Evolutionary conservation across 2,888 invertebrate genomes (phyloP), one percentile per base, ranked within the genome.

Genomic region (Baccha elongata): DNA sequence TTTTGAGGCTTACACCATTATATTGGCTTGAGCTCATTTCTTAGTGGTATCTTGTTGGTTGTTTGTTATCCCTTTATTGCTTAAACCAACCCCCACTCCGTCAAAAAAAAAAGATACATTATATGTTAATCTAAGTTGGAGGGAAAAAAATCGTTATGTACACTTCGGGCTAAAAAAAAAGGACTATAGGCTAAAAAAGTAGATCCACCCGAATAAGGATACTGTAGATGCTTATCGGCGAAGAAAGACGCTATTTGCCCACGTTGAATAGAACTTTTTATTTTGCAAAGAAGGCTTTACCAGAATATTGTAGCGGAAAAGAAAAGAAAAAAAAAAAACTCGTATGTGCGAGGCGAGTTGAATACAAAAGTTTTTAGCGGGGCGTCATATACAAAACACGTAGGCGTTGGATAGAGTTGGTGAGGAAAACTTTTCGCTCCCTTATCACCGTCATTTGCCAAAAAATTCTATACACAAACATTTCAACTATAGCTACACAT

Each of bases 221-320:
- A 53, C 53, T 35, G n/a, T n/a, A 35, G 58, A 40, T 40, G 58
- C 40, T 58, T 81, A 81, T 71, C 76, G 76, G 65, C 58, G 65
- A 64, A 81, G 76, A 76, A 67, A 76, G 76, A 72, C 71, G 65
- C 71, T 64, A 60, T 23, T 65, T 37, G 42, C 58, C 60, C 29
- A 60, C 23, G n/a, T 60, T 44, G 29, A 44, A 44, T 60, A 32
- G 29, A 32, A 26, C 3, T 32, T 32, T 32, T 32, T 32, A 7
- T 32, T 32, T 32, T 4, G 8, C 8, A 1, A 32, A 32, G 7
- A 32, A 32, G 3, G 29, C 5, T 32, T 32, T 32, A 8, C 29
- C 7, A 32, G 8, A 8, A 23, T 4, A n/a, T n/a, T n/a, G n/a
- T n/a, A n/a, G n/a, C n/a, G n/a, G n/a, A n/a, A n/a, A n/a, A n/a